Evolutionary conservation across 2,888 invertebrate species (phyloP).

Genomic region (Girardia tigrina): DNA sequence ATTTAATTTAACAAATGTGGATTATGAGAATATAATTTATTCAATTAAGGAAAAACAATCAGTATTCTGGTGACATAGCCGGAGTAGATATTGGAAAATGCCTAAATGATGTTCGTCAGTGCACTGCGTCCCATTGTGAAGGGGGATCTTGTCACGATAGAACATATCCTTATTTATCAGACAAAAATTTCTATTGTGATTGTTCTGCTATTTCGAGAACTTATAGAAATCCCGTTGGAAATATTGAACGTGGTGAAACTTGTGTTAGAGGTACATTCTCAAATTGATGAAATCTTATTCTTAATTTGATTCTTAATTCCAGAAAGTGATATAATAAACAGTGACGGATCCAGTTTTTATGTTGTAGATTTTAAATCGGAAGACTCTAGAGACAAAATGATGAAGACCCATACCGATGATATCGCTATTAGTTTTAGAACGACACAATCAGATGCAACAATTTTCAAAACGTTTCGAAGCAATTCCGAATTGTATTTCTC

Average conservation of each 20-base stretch:
- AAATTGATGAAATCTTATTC: neutral
- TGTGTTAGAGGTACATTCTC: neutral
- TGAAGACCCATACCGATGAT: constrained; percentile 44
- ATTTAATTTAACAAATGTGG: neutral
- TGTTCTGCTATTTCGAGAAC: constrained; percentile 28
- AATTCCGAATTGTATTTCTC: constrained; percentile 40
- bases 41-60: constrained; percentile 16
- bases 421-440: constrained; percentile 47
- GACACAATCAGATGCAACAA: constrained; percentile 41
- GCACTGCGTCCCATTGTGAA: constrained; percentile 13
- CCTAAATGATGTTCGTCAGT: neutral
- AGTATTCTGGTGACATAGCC: constrained; percentile 6
- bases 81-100: constrained; percentile 24
- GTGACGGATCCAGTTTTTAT: constrained; percentile 11
- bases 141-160: constrained; percentile 32
- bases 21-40: neutral
- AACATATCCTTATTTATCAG: constrained; percentile 3
- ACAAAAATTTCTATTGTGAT: constrained; percentile 31
- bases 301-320: neutral
- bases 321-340: constrained; percentile 9
- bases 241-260: constrained; percentile 12
- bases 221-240: neutral
- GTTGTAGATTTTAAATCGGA: constrained; percentile 21
- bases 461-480: constrained; percentile 41
- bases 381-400: neutral